Percentiles rank a stretch among this genome's conserved stretches.
phyloP scores from a whole-genome alignment of 2,888 invertebrate genomes.

The Megamerina dolium region DNA sequence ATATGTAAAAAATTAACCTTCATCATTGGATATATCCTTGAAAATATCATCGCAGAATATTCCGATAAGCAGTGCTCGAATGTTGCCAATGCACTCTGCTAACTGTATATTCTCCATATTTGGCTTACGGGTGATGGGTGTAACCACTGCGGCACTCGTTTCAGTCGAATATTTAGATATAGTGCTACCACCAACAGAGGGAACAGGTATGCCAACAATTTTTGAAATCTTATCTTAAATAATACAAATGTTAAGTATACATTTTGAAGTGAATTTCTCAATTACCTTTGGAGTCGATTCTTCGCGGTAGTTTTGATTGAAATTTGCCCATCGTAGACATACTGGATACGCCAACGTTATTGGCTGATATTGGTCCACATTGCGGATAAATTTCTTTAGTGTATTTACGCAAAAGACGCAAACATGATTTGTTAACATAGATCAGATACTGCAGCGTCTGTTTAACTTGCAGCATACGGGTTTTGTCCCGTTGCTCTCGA shows the following conservation, averaged over 20 bases:
- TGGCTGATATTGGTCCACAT: conserved; percentile 46
- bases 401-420: conserved; percentile 76
- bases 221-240: conserved; percentile 27
- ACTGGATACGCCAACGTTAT: conserved; percentile 16
- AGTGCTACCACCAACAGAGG: conserved; percentile 14
- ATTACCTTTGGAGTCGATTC: conserved; percentile 23
- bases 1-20: conserved; percentile 27
- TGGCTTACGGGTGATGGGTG: conserved; percentile 32
- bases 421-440: conserved; percentile 77
- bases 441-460: conserved; percentile 77
- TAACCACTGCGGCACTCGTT: neutral
- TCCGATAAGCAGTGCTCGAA: conserved; percentile 70
- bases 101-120: conserved; percentile 64
- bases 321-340: conserved; percentile 26
- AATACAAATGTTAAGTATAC: neutral
- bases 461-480: conserved; percentile 52
- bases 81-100: conserved; percentile 81
- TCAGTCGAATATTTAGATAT: conserved; percentile 26
- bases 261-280: neutral
- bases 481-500: conserved; percentile 52
- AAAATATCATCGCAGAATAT: conserved; percentile 72
- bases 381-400: conserved; percentile 90
- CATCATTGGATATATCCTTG: conserved; percentile 42
- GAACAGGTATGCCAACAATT: conserved; percentile 14
- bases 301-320: conserved; percentile 11